Evolutionary conservation across 2,888 invertebrate species (phyloP).

Genomic region (Netelia melanura): DNA sequence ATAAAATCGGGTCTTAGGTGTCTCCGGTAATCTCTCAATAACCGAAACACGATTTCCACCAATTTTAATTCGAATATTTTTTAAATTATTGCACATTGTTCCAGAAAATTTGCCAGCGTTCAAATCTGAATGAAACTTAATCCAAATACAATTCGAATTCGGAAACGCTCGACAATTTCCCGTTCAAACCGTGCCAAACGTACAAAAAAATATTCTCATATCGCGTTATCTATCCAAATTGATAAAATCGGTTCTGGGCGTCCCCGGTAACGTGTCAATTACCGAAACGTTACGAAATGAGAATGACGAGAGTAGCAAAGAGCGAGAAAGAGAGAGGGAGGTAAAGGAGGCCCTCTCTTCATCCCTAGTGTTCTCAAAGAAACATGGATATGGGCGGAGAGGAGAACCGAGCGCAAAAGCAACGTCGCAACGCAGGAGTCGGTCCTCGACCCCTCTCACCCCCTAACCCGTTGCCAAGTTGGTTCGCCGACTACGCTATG

Average conservation of each 20-base stretch:
- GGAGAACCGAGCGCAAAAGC: constrained; percentile 38
- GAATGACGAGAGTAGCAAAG: constrained; percentile 9
- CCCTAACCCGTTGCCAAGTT: constrained; percentile 69
- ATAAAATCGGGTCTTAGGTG: no score
- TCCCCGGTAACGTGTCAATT: constrained; percentile 30
- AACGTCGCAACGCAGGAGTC: constrained; percentile 64
- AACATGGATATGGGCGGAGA: constrained; percentile 1
- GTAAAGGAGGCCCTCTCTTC: background rate
- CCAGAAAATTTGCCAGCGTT: no score
- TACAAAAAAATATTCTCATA: background rate
- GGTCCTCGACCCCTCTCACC: constrained; percentile 70
- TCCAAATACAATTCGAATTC: no score
- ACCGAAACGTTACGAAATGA: constrained; percentile 28
- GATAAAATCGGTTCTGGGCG: background rate
- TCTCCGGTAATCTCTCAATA: no score
- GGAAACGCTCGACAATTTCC: no score
- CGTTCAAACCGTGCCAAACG: background rate
- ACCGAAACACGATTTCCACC: no score
- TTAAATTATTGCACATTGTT: no score
- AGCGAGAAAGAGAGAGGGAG: no score
- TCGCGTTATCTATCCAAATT: background rate
- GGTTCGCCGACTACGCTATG: constrained; percentile 63
- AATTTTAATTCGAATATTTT: no score
- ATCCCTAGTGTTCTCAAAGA: constrained; percentile 17
- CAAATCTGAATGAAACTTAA: no score